phyloP scores from a whole-genome alignment of 2,113 vertebrate genomes.

The Psammodynastes pulverulentus region DNA sequence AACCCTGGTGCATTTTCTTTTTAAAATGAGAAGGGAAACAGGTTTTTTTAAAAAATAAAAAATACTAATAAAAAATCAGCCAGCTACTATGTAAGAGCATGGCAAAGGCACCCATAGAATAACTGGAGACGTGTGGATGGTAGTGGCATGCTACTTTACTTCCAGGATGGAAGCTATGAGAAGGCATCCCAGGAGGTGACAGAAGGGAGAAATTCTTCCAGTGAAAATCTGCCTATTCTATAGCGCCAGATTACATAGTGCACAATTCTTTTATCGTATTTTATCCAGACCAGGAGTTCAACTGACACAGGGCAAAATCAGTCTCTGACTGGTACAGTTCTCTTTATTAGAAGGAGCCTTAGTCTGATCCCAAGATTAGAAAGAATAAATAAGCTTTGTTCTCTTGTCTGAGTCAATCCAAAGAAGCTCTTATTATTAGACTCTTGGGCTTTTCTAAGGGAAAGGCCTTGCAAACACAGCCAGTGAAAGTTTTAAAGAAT shows the following conservation, averaged over 20 bases:
- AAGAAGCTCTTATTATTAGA: neutral
- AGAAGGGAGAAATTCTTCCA: neutral
- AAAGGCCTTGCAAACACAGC: neutral
- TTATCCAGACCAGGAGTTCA: neutral
- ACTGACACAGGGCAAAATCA: neutral
- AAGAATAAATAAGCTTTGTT: neutral
- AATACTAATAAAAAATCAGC: too few species aligned
- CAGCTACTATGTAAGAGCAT: neutral
- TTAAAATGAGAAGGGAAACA: neutral
- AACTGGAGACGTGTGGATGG: neutral
- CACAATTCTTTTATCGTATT: neutral
- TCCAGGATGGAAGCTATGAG: neutral
- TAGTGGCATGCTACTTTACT: neutral
- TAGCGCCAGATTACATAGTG: neutral
- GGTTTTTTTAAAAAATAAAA: neutral
- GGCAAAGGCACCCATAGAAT: neutral
- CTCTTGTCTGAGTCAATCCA: neutral
- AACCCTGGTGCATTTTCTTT: neutral
- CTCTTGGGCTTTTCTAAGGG: neutral
- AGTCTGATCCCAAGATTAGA: neutral
- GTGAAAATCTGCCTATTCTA: neutral
- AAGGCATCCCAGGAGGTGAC: neutral
- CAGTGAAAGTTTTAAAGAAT: neutral
- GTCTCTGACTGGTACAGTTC: neutral
- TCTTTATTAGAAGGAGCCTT: neutral